Evolutionary conservation across 2,888 invertebrate genomes (phyloP).

Genomic region (Cheilosia grossa): DNA sequence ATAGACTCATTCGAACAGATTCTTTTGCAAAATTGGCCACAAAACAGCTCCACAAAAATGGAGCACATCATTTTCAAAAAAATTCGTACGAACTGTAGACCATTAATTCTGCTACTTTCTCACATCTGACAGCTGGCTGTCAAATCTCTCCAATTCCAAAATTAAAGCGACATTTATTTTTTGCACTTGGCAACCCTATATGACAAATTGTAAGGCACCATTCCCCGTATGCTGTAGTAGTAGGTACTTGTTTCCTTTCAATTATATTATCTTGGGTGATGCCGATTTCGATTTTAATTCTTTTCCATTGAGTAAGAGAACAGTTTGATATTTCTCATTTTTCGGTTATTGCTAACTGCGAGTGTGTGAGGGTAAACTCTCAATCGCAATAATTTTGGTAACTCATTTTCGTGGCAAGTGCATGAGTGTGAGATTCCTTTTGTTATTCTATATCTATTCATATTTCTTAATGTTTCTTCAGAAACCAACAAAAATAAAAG

Average conservation of each 20-base stretch:
- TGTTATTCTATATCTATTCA: slow-evolving; percentile 39
- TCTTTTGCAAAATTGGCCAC: too few species aligned
- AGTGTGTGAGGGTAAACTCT: slow-evolving; percentile 26
- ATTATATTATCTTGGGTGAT: slow-evolving; percentile 69
- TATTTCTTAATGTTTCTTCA: slow-evolving; percentile 51
- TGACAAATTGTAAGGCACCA: background rate
- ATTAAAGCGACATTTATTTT: too few species aligned
- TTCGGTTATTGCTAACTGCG: slow-evolving; percentile 17
- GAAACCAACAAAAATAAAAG: slow-evolving; percentile 7
- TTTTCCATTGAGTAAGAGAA: slow-evolving; percentile 55
- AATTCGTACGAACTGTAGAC: too few species aligned
- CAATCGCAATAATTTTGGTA: slow-evolving; percentile 3
- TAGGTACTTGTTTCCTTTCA: slow-evolving; percentile 58
- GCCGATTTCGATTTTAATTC: slow-evolving; percentile 71
- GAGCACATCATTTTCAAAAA: too few species aligned
- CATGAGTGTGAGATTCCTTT: slow-evolving; percentile 38
- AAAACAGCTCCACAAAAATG: too few species aligned
- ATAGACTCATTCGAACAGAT: too few species aligned
- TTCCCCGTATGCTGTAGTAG: background rate
- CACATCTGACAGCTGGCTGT: too few species aligned
- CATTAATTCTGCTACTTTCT: too few species aligned
- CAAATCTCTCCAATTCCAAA: too few species aligned
- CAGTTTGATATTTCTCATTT: slow-evolving; percentile 46
- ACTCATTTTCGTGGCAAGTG: slow-evolving; percentile 13
- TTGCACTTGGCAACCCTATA: background rate